Percentiles rank a stretch among this genome's conserved stretches.
Evolutionary conservation across 2,113 vertebrate species (phyloP).

Genomic region (Etia nguti): DNA sequence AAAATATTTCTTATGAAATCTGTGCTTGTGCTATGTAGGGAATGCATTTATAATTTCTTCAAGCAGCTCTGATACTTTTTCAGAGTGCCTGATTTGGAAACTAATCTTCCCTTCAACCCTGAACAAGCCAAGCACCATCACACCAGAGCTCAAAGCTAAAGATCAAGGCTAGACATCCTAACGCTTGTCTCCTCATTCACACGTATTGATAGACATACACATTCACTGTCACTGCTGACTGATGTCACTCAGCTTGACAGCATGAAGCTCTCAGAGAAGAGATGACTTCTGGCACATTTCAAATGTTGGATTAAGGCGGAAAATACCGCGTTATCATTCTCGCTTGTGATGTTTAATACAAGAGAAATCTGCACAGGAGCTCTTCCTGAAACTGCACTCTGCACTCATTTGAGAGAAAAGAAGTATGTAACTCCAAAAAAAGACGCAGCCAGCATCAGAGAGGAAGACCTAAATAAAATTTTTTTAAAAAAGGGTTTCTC

Average conservation of each 20-base stretch:
- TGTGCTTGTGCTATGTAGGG: background rate
- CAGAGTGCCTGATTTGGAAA: constrained; percentile 9
- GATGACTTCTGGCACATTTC: background rate
- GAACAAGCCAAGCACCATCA: background rate
- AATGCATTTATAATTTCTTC: constrained; percentile 14
- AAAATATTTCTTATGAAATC: background rate
- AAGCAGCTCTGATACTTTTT: background rate
- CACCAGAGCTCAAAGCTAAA: background rate
- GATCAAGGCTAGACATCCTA: background rate
- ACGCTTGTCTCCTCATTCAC: background rate
- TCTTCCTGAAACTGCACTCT: background rate
- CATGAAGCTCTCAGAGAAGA: background rate
- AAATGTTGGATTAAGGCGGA: background rate
- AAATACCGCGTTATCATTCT: background rate
- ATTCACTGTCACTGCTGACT: background rate
- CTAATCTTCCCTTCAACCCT: background rate
- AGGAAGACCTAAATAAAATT: background rate
- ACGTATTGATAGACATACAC: background rate
- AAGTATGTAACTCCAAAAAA: background rate
- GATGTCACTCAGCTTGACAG: background rate
- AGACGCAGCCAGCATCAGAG: background rate
- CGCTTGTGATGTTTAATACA: constrained; percentile 14
- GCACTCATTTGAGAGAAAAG: background rate
- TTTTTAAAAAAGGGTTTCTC: background rate
- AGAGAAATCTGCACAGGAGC: background rate